Base-by-base conservation (phyloP, 2,888 invertebrate genomes). In the Heliconius ismenius region DNA sequence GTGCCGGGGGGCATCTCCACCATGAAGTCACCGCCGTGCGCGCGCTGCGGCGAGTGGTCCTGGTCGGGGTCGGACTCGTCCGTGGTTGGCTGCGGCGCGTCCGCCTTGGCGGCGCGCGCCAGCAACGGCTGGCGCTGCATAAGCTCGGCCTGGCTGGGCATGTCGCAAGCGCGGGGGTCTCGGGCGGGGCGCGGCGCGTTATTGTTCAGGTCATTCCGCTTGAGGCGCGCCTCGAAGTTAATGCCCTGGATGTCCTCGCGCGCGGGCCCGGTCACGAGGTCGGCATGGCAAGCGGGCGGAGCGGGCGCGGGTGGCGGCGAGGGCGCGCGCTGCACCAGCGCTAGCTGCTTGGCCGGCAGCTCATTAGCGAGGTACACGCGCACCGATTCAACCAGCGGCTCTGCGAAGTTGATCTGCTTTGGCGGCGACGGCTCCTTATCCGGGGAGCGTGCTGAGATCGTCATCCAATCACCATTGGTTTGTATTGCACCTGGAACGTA, bases 1-100 rank as follows among this genome's bases (percentile, higher is more conserved):
- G 97, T 95, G 79, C 96, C 95, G 28, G 97, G 95, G 83, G 93
- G 92, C 74, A 94, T 89, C 81, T 94, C 94, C 60, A 94, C 92
- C 77, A 92, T 86, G 85, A 94, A 94, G 83, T 94, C 94, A 76
- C 88, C 90, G 81, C 86, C 83, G 82, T 89, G 90, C 73, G 86
- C 76, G 77, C 90, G 91, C 83, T 91, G 90, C 80, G 92, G 92
- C 80, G 91, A 90, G 83, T 89, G 90, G 75, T 92, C 92, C 82
- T 86, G 90, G 84, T 94, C 94, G 75, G 92, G 92, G 85, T 94
- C 94, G 60, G 93, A 92, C 80, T 94, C 93, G 86, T 93, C 94
- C 64, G 92, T 90, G 84, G 90, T 85, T 78, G 91, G 88, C 81
- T 88, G 90, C 80, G 91, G 90, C 83, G 90, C 89, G 84, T 91